These are phyloP conservation scores for Cetonia aurata DNA, from an alignment of 2,888 invertebrate genomes.

Conservation along the genomic window DNA sequence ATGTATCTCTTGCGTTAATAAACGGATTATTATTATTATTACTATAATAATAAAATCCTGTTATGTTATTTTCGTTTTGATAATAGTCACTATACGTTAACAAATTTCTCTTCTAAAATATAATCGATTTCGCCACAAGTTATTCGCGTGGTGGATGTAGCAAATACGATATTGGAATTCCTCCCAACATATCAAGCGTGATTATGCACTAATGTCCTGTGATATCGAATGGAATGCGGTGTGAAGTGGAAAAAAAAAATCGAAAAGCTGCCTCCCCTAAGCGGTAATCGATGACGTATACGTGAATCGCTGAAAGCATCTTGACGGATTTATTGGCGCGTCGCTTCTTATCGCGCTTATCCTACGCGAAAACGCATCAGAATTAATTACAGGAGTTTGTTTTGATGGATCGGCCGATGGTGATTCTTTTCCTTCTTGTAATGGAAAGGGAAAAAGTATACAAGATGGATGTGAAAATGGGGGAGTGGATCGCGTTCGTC, in stretches of 20 bases:
- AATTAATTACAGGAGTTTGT: slow-evolving; percentile 37
- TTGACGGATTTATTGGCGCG: slow-evolving; percentile 33
- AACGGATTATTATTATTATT: too few relatives aligned
- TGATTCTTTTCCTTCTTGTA: slow-evolving; percentile 14
- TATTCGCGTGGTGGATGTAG: slow-evolving; percentile 6
- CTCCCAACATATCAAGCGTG: background rate
- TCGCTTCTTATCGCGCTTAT: slow-evolving; percentile 24
- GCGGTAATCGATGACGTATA: slow-evolving; percentile 15
- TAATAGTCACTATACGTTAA: too few relatives aligned
- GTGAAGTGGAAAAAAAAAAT: slow-evolving; percentile 28
- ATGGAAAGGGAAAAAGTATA: background rate
- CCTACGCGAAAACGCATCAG: slow-evolving; percentile 21
- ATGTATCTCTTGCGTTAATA: too few relatives aligned
- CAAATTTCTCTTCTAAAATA: too few relatives aligned
- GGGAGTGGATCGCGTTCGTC: slow-evolving; percentile 1
- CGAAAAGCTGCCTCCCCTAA: slow-evolving; percentile 6
- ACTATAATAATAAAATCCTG: too few relatives aligned
- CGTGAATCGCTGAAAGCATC: slow-evolving; percentile 33
- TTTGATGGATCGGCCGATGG: slow-evolving; percentile 28
- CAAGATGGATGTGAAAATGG: background rate
- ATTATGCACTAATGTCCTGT: slow-evolving; percentile 1
- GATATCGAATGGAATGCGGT: slow-evolving; percentile 15
- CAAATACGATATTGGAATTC: slow-evolving; percentile 1
- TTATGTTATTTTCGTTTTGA: too few relatives aligned
- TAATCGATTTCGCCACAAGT: too few relatives aligned